Evolutionary conservation across 1,140 invertebrate species (phyloP), one percentile per base, ranked within the genome.

Genomic region (Drosophila truncata): DNA sequence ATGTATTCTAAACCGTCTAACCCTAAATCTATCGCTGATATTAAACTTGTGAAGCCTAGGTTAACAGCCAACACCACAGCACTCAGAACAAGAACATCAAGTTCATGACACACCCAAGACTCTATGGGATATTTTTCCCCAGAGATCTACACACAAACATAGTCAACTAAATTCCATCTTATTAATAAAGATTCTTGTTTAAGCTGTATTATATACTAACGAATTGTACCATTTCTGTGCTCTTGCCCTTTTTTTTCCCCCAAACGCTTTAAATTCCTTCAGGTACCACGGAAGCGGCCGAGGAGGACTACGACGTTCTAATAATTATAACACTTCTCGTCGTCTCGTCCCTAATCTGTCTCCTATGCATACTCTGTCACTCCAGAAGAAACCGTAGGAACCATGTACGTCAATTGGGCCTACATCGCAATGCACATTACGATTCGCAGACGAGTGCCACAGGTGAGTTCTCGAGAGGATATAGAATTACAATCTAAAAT

Each of bases 251-350:
- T 41, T 29, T 1, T 29, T 29, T 8, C 27, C 23, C 52, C 52
- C 41, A 31, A 41, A 46, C 39, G 29, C 33, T 11, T 61, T 11
- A 14, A 47, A 77, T 31, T 9, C 37, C 23, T 71, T 42, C 52
- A 94, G 94, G 94, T 92, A 88, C 78, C 78, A 87, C 92, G 88
- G 92, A 93, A 84, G 93, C 91, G 66, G 93, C 93, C 66, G 92
- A 93, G 83, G 93, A 93, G 87, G 93, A 94, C 92, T 92, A 94
- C 93, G 93, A 93, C 76, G 78, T 93, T 91, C 92, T 94, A 84
- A 93, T 93, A 82, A 93, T 93, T 83, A 91, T 91, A 91, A 91
- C 92, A 78, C 87, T 93, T 72, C 92, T 92, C 92, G 93, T 93
- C 90, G 93, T 92, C 86, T 93, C 83, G 92, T 93, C 91, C 92